A percentile compares a stretch with the other conserved stretches of the same genome.
Conservation (phyloP, 2,888 invertebrate genomes). For the Phorcus lineatus region DNA sequence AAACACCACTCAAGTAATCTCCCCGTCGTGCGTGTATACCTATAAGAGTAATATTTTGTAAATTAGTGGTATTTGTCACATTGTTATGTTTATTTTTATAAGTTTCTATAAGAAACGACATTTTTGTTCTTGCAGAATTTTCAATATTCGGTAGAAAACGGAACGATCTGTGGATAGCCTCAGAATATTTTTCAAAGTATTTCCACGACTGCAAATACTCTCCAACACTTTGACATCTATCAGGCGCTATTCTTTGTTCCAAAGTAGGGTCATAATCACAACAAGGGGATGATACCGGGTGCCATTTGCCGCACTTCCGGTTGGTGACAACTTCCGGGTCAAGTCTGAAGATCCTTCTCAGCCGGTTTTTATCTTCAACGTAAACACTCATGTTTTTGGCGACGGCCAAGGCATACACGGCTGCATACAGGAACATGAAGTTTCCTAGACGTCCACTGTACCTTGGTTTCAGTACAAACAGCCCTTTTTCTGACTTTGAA, state of each 20-base stretch:
- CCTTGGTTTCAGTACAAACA: not conserved
- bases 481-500: too few relatives aligned
- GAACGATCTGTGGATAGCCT: not conserved
- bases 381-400: not conserved
- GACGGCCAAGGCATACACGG: not conserved
- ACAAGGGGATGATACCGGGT: not conserved
- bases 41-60: not conserved
- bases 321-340: not conserved
- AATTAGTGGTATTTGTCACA: not conserved
- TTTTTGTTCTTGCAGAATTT: not conserved
- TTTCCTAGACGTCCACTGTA: not conserved
- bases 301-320: not conserved
- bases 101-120: not conserved
- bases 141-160: not conserved
- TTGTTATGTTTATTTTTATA: not conserved
- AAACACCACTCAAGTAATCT: not conserved
- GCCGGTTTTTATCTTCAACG: not conserved
- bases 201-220: not conserved
- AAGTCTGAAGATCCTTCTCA: not conserved
- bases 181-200: conserved; percentile 1
- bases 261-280: not conserved
- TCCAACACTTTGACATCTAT: not conserved
- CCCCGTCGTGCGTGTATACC: not conserved
- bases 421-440: not conserved
- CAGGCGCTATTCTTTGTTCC: not conserved